Evolutionary conservation across 1,140 invertebrate genomes (phyloP).

Genomic region (Monochamus saltuarius): DNA sequence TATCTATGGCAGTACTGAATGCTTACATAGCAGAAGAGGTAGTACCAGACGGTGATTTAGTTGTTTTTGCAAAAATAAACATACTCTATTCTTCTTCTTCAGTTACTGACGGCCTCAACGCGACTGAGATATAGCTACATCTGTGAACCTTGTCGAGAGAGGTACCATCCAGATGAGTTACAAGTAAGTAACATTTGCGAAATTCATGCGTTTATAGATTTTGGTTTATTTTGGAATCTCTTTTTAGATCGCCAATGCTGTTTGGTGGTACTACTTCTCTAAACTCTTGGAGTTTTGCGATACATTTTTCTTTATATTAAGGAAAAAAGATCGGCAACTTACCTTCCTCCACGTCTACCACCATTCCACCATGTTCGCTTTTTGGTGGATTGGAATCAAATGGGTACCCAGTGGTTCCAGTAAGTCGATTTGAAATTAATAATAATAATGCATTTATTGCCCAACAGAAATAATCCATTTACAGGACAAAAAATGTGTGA

Average conservation of each 20-base stretch:
- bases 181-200: too few relatives aligned
- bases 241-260: conserved; percentile 81
- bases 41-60: conserved; percentile 18
- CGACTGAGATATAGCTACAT: conserved; percentile 83
- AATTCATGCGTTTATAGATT: too few relatives aligned
- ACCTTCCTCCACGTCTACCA: conserved; percentile 91
- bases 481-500: too few relatives aligned
- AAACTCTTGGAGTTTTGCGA: conserved; percentile 93
- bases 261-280: conserved; percentile 97
- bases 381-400: conserved; percentile 96
- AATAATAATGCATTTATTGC: conserved; percentile 1
- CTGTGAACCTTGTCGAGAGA: conserved; percentile 84
- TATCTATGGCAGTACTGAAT: conserved; percentile 81
- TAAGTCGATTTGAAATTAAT: conserved; percentile 56
- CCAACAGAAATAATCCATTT: conserved; percentile 11
- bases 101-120: conserved; percentile 73
- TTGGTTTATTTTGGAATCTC: too few relatives aligned
- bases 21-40: conserved; percentile 81
- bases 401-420: conserved; percentile 94
- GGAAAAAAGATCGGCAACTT: conserved; percentile 85
- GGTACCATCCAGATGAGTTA: conserved; percentile 79
- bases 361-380: conserved; percentile 87
- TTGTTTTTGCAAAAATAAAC: neutral
- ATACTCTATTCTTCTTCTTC: conserved; percentile 45
- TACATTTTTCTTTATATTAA: conserved; percentile 87